A percentile compares a stretch with the other conserved stretches of the same genome.
Conservation (phyloP, 2,888 invertebrate genomes). For the Amblyteles armatorius region DNA sequence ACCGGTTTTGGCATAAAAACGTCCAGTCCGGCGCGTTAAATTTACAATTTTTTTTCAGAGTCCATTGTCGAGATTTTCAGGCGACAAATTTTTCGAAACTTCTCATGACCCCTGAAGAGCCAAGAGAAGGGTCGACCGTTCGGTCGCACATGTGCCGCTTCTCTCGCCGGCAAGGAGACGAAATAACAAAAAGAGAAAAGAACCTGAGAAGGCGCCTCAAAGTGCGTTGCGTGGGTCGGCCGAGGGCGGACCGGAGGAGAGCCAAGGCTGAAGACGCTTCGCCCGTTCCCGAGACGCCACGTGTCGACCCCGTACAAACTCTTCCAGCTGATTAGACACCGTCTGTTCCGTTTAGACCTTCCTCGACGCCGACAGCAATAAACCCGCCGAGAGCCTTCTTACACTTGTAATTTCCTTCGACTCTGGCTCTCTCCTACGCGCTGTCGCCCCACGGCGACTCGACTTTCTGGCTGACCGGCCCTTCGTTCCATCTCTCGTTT, state of each 20-base stretch:
- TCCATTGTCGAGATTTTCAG: not conserved
- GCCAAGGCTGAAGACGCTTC: constrained; percentile 7
- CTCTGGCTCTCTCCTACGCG: not conserved
- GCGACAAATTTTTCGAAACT: constrained; percentile 9
- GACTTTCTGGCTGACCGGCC: too few species aligned
- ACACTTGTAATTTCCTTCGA: constrained; percentile 13
- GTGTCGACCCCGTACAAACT: constrained; percentile 49
- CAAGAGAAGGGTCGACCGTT: not conserved
- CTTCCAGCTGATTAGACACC: constrained; percentile 55
- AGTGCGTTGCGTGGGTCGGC: constrained; percentile 10
- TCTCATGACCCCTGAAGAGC: constrained; percentile 29
- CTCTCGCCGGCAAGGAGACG: constrained; percentile 5
- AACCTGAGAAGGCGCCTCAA: constrained; percentile 20
- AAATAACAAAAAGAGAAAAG: constrained; percentile 38
- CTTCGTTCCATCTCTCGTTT: not conserved
- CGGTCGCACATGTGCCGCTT: constrained; percentile 45
- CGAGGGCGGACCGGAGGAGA: not conserved
- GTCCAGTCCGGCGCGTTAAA: too few species aligned
- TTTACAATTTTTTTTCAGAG: too few species aligned
- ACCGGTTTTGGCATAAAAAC: too few species aligned
- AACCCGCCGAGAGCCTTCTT: not conserved
- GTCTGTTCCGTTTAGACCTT: constrained; percentile 46
- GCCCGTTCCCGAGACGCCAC: constrained; percentile 34
- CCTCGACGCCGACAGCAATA: constrained; percentile 21
- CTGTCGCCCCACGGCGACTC: not conserved